These are phyloP conservation scores for Pelecanus crispus DNA, from an alignment of 2,113 vertebrate genomes.

Conservation along the genomic window DNA sequence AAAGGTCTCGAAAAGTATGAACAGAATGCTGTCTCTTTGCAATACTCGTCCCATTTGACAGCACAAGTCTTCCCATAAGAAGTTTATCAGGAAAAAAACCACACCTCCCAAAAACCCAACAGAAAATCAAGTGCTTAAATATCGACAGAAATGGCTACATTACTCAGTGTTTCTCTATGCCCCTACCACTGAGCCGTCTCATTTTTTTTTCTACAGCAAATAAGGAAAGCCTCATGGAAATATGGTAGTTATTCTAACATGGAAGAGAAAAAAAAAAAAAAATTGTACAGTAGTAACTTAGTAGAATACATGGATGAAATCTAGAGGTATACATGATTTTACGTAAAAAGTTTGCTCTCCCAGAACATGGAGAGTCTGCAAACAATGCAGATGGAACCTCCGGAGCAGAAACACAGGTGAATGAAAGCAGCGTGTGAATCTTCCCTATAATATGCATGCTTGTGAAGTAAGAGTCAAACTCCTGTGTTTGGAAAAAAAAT, in stretches of 20 bases:
- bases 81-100: neutral
- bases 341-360: neutral
- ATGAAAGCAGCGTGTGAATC: neutral
- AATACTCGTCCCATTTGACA: neutral
- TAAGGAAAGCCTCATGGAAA: neutral
- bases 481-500: neutral
- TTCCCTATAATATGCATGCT: neutral
- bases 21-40: neutral
- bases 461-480: neutral
- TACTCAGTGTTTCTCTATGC: neutral
- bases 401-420: neutral
- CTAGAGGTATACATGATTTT: neutral
- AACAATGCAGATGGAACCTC: neutral
- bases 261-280: neutral
- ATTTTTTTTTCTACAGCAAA: neutral
- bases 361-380: neutral
- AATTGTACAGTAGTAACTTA: neutral
- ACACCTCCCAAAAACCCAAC: neutral
- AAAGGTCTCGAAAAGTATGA: neutral
- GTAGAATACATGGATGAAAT: neutral
- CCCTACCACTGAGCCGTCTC: neutral
- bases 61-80: neutral
- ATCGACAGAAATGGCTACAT: neutral
- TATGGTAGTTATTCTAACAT: neutral
- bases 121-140: neutral